Evolutionary conservation across 2,888 invertebrate genomes (phyloP).

Genomic region (Caenorhabditis sp.): DNA sequence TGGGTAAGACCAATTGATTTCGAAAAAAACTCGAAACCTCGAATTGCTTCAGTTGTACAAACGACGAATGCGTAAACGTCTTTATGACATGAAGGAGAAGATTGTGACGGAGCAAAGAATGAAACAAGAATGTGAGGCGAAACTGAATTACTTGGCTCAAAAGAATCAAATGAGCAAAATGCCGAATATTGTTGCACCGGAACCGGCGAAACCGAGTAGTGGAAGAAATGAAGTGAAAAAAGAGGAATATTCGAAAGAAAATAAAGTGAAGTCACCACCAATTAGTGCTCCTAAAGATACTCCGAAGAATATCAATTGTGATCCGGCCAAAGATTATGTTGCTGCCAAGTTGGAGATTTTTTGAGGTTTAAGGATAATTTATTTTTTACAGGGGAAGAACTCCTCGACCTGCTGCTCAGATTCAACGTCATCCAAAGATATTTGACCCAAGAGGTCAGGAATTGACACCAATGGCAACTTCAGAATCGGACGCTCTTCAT

Average conservation of each 20-base stretch:
- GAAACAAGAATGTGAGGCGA: constrained; percentile 24
- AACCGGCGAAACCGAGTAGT: background rate
- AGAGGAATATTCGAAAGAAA: background rate
- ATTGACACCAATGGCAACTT: background rate
- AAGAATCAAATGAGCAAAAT: constrained; percentile 6
- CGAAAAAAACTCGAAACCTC: too few relatives aligned
- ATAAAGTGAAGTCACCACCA: background rate
- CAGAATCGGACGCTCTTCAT: background rate
- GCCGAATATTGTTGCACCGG: background rate
- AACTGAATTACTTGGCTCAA: constrained; percentile 25
- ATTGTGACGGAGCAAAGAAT: constrained; percentile 16
- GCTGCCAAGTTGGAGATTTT: background rate
- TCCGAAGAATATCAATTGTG: background rate
- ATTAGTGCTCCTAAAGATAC: too few relatives aligned
- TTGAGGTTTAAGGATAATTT: background rate
- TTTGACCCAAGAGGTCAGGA: background rate
- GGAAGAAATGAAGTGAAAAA: background rate
- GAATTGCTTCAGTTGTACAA: constrained; percentile 28
- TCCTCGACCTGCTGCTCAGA: background rate
- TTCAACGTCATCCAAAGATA: background rate
- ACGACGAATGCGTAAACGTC: constrained; percentile 30
- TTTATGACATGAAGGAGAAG: constrained; percentile 27
- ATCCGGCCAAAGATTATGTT: background rate
- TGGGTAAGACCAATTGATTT: too few relatives aligned
- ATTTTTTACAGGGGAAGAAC: background rate